Base-by-base conservation (phyloP, 2,888 invertebrate species). In the Epinotia ramella region DNA sequence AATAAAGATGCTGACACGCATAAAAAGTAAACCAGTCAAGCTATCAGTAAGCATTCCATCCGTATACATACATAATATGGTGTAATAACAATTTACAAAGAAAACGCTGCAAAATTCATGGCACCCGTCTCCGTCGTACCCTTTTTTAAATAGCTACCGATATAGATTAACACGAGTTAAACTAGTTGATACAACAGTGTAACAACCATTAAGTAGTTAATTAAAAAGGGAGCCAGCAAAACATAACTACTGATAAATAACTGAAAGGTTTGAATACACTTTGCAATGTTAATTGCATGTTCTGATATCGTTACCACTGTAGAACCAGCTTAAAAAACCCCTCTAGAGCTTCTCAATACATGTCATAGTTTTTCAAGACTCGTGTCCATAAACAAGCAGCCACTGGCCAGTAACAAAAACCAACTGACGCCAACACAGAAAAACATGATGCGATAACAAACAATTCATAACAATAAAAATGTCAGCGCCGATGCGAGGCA, bases 401-500 rank as follows among this genome's bases (percentile, higher is more conserved):
- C 78, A 80, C 82, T 53, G 53, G n/a, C 53, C 53, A 53, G n/a
- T 80, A 74, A 79, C 77, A 82, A 83, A 81, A 65, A 57, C 11
- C 44, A 83, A 81, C 82, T 79, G 79, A 79, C 80, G 78, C 79
- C 79, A 79, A 80, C 80, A 81, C 79, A 81, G 73, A 81, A 73
- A 80, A 80, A 79, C 81, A 81, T 78, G 80, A 81, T 80, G 82
- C 82, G 80, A 81, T 82, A 84, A 85, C 83, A 87, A 89, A 89
- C 90, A 88, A 93, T 93, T 92, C 88, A 92, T 91, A 89, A 89
- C 88, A 91, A 92, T 93, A 92, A 92, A 92, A 91, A 89, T 86
- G 89, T 91, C 90, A 89, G 85, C 87, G 84, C 83, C 79, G 79
- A 79, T 86, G 81, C 85, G 84, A 86, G 84, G 86, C 83, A 85